Evolutionary conservation across 2,797 vertebrate species (phyloP).

Genomic region (Emydoidea blandingii): DNA sequence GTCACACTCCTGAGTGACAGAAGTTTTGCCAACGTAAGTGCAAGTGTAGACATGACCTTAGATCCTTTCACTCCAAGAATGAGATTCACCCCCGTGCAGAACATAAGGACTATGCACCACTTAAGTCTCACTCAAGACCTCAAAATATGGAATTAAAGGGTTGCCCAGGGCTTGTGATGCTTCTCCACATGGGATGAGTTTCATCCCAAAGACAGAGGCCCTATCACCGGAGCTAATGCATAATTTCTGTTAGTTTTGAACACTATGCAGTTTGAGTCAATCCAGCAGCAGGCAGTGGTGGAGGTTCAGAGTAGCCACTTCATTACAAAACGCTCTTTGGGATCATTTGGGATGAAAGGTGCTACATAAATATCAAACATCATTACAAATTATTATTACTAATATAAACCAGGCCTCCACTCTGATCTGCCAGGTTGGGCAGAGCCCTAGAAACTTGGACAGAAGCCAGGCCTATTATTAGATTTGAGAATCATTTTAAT

Average conservation of each 20-base stretch:
- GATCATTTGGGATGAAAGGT: background rate
- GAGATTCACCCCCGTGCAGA: background rate
- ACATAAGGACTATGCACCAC: background rate
- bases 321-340: background rate
- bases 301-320: background rate
- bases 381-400: background rate
- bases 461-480: background rate
- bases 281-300: background rate
- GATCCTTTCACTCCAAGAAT: background rate
- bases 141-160: background rate
- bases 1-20: no score
- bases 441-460: background rate
- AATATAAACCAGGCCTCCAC: rapidly evolving
- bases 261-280: background rate
- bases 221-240: background rate
- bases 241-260: background rate
- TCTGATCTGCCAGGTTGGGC: background rate
- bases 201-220: background rate
- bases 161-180: background rate
- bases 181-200: no score
- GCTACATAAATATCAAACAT: background rate
- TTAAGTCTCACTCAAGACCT: background rate
- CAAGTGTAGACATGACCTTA: background rate
- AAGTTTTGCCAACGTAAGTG: no score
- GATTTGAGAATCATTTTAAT: background rate